A percentile compares a stretch with the other conserved stretches of the same genome.
phyloP scores from a whole-genome alignment of 1,140 invertebrate genomes.

The Cryptotermes secundus region DNA sequence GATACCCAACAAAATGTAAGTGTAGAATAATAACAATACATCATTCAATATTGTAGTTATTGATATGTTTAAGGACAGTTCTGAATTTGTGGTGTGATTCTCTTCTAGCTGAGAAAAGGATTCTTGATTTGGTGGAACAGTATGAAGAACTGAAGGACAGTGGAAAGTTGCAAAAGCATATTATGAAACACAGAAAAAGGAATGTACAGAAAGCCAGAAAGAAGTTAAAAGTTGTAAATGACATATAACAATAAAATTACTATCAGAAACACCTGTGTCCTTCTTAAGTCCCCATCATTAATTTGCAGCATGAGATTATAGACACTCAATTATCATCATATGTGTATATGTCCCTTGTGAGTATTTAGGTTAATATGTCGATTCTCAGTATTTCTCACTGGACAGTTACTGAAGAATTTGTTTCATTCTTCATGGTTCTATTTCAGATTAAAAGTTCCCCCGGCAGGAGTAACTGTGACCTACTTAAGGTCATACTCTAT shows the following conservation, averaged over 20 bases:
- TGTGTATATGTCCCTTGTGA: too few relatives aligned
- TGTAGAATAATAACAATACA: background rate
- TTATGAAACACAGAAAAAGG: constrained; percentile 53
- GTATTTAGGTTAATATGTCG: too few relatives aligned
- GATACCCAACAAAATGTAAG: constrained; percentile 53
- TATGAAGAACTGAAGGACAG: constrained; percentile 51
- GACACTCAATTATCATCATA: too few relatives aligned
- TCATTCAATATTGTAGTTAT: too few relatives aligned
- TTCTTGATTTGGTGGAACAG: constrained; percentile 50
- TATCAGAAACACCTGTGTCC: background rate
- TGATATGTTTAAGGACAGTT: background rate
- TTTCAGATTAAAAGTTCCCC: too few relatives aligned
- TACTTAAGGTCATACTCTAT: too few relatives aligned
- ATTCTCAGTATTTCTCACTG: too few relatives aligned
- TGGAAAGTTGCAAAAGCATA: constrained; percentile 51
- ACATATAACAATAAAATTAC: background rate
- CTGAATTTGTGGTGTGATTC: background rate
- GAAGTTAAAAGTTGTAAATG: constrained; percentile 32
- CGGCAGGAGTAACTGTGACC: too few relatives aligned
- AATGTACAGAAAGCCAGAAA: constrained; percentile 48
- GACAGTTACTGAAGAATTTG: too few relatives aligned
- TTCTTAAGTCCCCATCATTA: background rate
- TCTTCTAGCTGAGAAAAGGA: constrained; percentile 48
- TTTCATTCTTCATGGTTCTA: too few relatives aligned
- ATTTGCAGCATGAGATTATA: too few relatives aligned